Evolutionary conservation across 2,888 invertebrate genomes (phyloP), one percentile per base, ranked within the genome.

Genomic region (Thecocarcelia acutangulata): DNA sequence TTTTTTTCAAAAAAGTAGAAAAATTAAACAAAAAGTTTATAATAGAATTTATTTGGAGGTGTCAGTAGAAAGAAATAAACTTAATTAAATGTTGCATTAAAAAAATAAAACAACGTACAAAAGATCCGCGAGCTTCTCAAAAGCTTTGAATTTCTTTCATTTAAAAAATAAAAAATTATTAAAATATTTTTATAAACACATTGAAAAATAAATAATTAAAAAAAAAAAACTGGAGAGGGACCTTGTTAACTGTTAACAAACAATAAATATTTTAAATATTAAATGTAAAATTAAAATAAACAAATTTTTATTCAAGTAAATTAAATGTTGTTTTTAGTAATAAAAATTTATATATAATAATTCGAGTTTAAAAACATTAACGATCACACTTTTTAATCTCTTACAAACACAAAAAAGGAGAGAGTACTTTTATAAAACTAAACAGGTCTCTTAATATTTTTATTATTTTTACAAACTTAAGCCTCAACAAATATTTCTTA

Each of bases 151-250:
- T 12, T 21, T 50, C 11, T 21, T 66, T 66, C 9, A 8, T 33
- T 33, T 6, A 33, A 9, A 33, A 33, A 4, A 28, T 12, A 64
- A 83, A 79, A 84, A 56, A 50, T 50, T 59, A 63, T 24, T 19
- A n/a, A 58, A 70, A 28, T 59, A 63, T 69, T 75, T 69, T 75
- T 70, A 78, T 70, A 63, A 42, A 66, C 37, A 15, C 28, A 61
- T 68, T 33, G n/a, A 50, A 44, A 61, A 61, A 69, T 72, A 24
- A 50, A 15, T 52, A 64, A 54, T 37, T 69, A 70, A 52, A 76
- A 69, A 13, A 69, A 13, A 74, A 33, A 33, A 84, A 90, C 90
- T 89, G 90, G 89, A 87, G 88, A 90, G 89, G 90, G 90, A 89
- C 90, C 90, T 89, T 89, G 87, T 88, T 90, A 89, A 87, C 81